Percentiles rank a stretch among this genome's conserved stretches.
Evolutionary conservation across 2,797 vertebrate species (phyloP).

Genomic region (Todus mexicanus): DNA sequence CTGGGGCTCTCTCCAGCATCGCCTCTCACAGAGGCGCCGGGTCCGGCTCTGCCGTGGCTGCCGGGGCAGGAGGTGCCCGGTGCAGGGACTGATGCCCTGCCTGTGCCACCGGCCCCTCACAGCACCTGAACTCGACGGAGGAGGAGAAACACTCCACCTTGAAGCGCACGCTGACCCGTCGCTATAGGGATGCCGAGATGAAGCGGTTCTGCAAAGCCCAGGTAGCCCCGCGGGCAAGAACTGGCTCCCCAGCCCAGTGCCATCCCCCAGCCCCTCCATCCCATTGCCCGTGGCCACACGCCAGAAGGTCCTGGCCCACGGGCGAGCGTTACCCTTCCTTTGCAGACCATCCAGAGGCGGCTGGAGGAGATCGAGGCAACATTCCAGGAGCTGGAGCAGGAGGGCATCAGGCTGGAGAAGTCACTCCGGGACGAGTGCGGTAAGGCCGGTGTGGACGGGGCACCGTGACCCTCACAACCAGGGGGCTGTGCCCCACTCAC

Average conservation of each 20-base stretch:
- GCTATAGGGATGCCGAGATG: constrained; percentile 82
- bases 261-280: neutral
- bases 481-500: neutral
- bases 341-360: constrained; percentile 87
- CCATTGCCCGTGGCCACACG: neutral
- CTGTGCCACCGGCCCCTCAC: accelerated
- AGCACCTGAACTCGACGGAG: constrained; percentile 30
- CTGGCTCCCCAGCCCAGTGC: neutral
- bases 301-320: neutral
- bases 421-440: constrained; percentile 79
- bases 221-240: constrained; percentile 60
- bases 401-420: constrained; percentile 84
- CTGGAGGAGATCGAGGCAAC: constrained; percentile 91
- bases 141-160: constrained; percentile 61
- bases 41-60: neutral
- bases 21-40: neutral
- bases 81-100: neutral
- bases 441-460: constrained; percentile 41
- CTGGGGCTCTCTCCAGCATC: neutral
- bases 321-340: neutral
- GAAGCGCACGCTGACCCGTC: constrained; percentile 82
- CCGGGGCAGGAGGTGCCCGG: neutral
- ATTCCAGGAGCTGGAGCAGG: constrained; percentile 86
- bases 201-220: constrained; percentile 88
- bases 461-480: accelerated